Base-by-base conservation (phyloP, 2,888 invertebrate species). In the Fissipunctia ypsillon region DNA sequence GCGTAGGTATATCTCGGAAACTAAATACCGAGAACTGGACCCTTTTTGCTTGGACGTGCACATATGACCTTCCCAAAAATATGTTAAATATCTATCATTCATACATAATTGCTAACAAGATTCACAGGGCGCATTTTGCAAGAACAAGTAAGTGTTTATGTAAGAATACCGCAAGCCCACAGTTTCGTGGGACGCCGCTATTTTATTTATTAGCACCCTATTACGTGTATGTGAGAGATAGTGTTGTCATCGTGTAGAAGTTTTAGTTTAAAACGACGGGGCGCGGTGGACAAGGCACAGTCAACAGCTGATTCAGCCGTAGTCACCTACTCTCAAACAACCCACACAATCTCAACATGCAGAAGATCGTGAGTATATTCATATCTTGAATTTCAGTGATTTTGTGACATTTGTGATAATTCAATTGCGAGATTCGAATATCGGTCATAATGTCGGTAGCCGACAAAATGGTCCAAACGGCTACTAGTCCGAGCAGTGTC, bases 191-290 rank as follows among this genome's bases (percentile, higher is more conserved):
- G 91, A 87, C 90, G 86, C 75, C 72, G 69, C 68, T 86, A 88
- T 91, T 88, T 87, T 87, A 86, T 90, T 89, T 81, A 95, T 96
- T 96, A 96, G 94, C 95, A 95, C 95, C 85, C 76, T 85, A 87
- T 93, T 93, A 92, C 91, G 90, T 84, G 82, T 76, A 80, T 61
- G 86, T 74, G 87, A 87, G 81, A 89, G 85, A 88, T 81, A 89
- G 91, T 87, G 85, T 86, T 80, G 84, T 79, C 82, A 86, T 80
- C 67, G 64, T 28, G 38, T 19, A 28, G 43, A 54, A 65, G 60
- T 57, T 60, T 76, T 48, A 10, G 78, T 81, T 85, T 83, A 87
- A 79, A 87, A 78, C 65, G 71, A 64, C 81, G 61, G 38, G 28
- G 63, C 9, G 22, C 2, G 38, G 45, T n/a, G 65, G 35, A 59